Percentiles rank a stretch among this genome's conserved stretches.
Conservation (phyloP, 2,113 vertebrate genomes). For the Speoplatyrhinus poulsoni region DNA sequence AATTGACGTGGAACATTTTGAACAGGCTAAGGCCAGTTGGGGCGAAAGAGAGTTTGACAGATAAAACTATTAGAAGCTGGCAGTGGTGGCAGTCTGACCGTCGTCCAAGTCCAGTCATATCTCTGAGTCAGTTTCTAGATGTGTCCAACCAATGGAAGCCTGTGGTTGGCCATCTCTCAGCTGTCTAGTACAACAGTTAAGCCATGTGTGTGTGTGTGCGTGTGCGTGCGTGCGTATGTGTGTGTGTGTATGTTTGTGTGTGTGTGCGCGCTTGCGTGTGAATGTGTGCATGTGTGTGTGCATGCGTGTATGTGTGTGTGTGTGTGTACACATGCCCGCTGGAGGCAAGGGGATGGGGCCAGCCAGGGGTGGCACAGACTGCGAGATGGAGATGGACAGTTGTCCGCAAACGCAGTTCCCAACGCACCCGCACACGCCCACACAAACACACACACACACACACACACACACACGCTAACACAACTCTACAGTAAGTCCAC, state of each 20-base stretch:
- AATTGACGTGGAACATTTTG: neutral
- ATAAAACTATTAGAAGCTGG: slow-evolving; percentile 72
- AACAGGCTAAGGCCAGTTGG: neutral
- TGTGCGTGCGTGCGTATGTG: slow-evolving; percentile 7
- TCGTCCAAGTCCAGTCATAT: slow-evolving; percentile 66
- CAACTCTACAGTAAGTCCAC: slow-evolving; percentile 41
- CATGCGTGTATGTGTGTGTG: slow-evolving; percentile 3
- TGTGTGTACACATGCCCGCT: slow-evolving; percentile 34
- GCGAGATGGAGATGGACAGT: slow-evolving; percentile 69
- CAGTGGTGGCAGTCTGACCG: slow-evolving; percentile 46
- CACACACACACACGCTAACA: slow-evolving; percentile 46
- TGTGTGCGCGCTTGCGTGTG: slow-evolving; percentile 18
- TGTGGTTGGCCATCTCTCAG: slow-evolving; percentile 70
- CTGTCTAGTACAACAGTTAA: slow-evolving; percentile 73
- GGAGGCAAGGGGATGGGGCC: slow-evolving; percentile 55
- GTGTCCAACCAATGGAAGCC: slow-evolving; percentile 67
- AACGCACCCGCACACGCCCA: slow-evolving; percentile 42
- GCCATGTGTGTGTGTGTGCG: slow-evolving; percentile 40
- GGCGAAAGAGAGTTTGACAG: slow-evolving; percentile 57
- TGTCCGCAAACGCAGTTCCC: slow-evolving; percentile 59
- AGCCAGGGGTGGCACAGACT: slow-evolving; percentile 77
- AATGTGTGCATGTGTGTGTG: slow-evolving; percentile 27
- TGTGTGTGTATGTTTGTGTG: neutral
- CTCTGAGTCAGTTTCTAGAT: slow-evolving; percentile 71
- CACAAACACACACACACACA: slow-evolving; percentile 10